Conservation (phyloP, 2,888 invertebrate species). For the Hypomecis punctinalis region DNA sequence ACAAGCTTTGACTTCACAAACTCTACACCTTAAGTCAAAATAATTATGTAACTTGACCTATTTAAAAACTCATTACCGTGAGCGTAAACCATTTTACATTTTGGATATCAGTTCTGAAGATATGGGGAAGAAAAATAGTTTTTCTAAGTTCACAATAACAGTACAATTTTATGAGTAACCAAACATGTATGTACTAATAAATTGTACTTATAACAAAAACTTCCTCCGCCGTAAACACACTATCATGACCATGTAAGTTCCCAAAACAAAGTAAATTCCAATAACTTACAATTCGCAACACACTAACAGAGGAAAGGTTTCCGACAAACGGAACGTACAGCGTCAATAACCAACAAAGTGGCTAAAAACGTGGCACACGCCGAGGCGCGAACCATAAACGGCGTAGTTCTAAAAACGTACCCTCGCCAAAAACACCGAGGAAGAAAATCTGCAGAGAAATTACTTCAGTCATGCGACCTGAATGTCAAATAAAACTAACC, state of each 20-base stretch:
- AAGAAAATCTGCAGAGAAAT: background rate
- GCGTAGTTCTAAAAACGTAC: conserved; percentile 39
- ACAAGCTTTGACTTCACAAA: too few species aligned
- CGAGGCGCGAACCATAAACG: conserved; percentile 30
- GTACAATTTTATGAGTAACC: too few species aligned
- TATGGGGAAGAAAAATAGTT: too few species aligned
- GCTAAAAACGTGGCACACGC: conserved; percentile 29
- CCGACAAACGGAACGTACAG: conserved; percentile 14
- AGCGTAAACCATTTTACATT: too few species aligned
- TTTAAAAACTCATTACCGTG: too few species aligned
- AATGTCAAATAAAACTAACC: too few species aligned
- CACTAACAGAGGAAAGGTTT: conserved; percentile 19
- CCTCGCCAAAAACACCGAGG: conserved; percentile 13
- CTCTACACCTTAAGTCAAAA: too few species aligned
- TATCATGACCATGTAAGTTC: conserved; percentile 14
- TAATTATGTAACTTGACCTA: too few species aligned
- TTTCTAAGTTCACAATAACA: too few species aligned
- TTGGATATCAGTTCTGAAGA: too few species aligned
- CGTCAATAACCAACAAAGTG: conserved; percentile 26
- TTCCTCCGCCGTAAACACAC: background rate
- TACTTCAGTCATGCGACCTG: too few species aligned
- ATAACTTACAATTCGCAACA: conserved; percentile 19
- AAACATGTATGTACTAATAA: too few species aligned
- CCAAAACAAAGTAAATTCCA: conserved; percentile 17
- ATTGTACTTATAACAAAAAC: background rate